phyloP scores from a whole-genome alignment of 2,888 invertebrate species.

The Augochlorella aurata region DNA sequence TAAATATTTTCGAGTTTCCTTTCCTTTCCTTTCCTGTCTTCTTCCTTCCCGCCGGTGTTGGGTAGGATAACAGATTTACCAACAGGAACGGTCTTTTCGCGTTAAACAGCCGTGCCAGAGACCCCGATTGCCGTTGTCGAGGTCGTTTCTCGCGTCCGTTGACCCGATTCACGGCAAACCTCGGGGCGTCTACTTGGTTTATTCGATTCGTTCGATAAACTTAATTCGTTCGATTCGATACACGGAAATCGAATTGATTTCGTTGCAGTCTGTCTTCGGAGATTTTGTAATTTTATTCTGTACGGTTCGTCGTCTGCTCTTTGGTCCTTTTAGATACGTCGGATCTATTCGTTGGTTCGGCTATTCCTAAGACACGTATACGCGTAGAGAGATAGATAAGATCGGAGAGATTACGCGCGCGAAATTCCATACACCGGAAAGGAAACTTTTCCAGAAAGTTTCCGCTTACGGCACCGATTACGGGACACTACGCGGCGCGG shows the following conservation, averaged over 20 bases:
- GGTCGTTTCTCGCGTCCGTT: neutral
- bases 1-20: neutral
- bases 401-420: neutral
- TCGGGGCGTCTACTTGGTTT: neutral
- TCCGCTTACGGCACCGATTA: conserved; percentile 12
- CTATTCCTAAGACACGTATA: neutral
- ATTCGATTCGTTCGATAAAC: neutral
- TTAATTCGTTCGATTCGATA: neutral
- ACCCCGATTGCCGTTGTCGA: neutral
- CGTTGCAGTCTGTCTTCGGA: too few species aligned
- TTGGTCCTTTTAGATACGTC: neutral
- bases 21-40: neutral
- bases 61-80: conserved; percentile 15
- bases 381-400: neutral
- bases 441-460: neutral
- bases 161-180: neutral
- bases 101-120: neutral
- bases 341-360: neutral
- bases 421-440: neutral
- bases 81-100: conserved; percentile 19
- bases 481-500: neutral
- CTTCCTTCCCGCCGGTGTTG: neutral
- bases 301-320: neutral
- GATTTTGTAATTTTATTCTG: neutral
- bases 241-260: too few species aligned